Percentiles rank a stretch among this genome's conserved stretches.
Conservation (phyloP, 2,888 invertebrate genomes). For the Diloba caeruleocephala region DNA sequence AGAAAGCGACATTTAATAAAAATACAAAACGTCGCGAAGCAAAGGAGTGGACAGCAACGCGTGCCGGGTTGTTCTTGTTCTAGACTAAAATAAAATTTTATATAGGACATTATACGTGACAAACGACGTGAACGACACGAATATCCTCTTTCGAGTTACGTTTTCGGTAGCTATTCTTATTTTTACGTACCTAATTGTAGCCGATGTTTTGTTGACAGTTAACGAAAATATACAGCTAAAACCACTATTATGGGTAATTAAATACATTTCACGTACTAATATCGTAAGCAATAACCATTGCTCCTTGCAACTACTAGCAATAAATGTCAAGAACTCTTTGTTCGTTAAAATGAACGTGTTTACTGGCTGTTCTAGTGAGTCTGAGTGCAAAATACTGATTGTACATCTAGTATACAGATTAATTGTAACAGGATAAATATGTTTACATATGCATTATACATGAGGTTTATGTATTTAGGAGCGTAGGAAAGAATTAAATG, state of each 20-base stretch:
- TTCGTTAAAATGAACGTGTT: conserved; percentile 60
- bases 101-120: conserved; percentile 80
- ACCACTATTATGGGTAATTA: conserved; percentile 42
- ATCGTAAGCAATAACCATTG: conserved; percentile 50
- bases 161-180: conserved; percentile 61
- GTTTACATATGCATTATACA: conserved; percentile 3
- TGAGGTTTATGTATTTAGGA: conserved; percentile 18
- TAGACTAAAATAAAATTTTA: conserved; percentile 79
- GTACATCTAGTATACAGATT: conserved; percentile 42
- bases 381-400: conserved; percentile 56
- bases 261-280: conserved; percentile 46
- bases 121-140: conserved; percentile 77
- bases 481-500: conserved; percentile 58
- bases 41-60: conserved; percentile 70
- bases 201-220: conserved; percentile 38
- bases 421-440: conserved; percentile 51
- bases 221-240: conserved; percentile 35
- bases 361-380: conserved; percentile 51
- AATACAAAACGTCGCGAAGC: conserved; percentile 64
- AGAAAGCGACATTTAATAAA: conserved; percentile 62
- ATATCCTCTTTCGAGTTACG: conserved; percentile 70
- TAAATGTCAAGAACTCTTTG: conserved; percentile 60
- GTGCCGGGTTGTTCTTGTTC: conserved; percentile 71
- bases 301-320: conserved; percentile 49
- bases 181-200: conserved; percentile 39